Evolutionary conservation across 2,797 vertebrate species (phyloP).

Genomic region (Coreius guichenoti): DNA sequence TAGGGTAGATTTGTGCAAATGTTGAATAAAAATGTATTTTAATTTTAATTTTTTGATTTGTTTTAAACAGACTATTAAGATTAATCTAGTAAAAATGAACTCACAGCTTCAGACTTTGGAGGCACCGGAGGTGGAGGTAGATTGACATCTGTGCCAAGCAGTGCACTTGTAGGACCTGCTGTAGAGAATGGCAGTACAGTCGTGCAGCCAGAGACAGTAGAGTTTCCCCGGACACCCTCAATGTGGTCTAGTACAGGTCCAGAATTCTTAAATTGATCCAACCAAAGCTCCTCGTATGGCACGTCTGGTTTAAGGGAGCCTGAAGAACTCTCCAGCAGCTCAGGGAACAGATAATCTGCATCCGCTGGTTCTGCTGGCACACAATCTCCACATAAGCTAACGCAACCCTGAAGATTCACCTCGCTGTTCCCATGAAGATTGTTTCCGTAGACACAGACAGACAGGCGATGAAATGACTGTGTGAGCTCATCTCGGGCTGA

Average conservation of each 20-base stretch:
- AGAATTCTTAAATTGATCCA: conserved; percentile 85
- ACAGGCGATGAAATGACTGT: conserved; percentile 96
- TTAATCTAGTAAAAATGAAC: conserved; percentile 67
- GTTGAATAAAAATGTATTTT: not conserved
- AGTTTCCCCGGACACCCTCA: conserved; percentile 77
- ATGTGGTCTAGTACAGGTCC: conserved; percentile 72
- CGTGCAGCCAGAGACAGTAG: conserved; percentile 75
- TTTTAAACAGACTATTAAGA: too few species aligned
- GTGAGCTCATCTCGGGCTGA: conserved; percentile 95
- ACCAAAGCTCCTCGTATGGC: conserved; percentile 96
- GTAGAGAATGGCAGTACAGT: conserved; percentile 75
- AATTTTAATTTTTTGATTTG: too few species aligned
- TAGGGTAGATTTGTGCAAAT: not conserved
- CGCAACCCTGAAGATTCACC: conserved; percentile 94
- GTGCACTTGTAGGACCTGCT: conserved; percentile 74
- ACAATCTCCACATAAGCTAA: conserved; percentile 89
- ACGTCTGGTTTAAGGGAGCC: conserved; percentile 82
- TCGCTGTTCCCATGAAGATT: conserved; percentile 97
- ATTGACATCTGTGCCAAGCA: conserved; percentile 82
- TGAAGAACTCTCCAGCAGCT: conserved; percentile 79
- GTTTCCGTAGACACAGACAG: conserved; percentile 95
- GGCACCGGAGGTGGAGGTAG: conserved; percentile 97
- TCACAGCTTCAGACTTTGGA: conserved; percentile 99
- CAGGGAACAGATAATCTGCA: conserved; percentile 88
- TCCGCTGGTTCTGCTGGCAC: conserved; percentile 85